phyloP scores from a whole-genome alignment of 2,888 invertebrate genomes.

The Rhogogaster chlorosoma region DNA sequence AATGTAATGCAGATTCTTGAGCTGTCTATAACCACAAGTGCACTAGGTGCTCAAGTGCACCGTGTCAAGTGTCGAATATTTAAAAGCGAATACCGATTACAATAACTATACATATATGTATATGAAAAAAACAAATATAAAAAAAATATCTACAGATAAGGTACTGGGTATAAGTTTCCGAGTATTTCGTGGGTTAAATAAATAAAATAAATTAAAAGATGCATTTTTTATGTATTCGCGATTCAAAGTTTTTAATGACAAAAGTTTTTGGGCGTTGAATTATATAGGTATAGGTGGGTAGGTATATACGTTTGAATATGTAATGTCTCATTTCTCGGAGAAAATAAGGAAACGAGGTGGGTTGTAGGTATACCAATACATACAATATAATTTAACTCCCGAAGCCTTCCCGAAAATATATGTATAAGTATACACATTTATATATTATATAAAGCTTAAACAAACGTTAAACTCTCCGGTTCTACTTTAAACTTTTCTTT shows the following conservation, averaged over 20 bases:
- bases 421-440: background rate
- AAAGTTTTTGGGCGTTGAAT: slow-evolving; percentile 29
- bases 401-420: background rate
- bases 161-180: background rate
- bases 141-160: background rate
- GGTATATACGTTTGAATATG: slow-evolving; percentile 9
- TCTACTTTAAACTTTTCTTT: slow-evolving; percentile 30
- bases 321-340: slow-evolving; percentile 23
- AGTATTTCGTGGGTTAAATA: background rate
- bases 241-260: slow-evolving; percentile 31
- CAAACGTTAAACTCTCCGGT: slow-evolving; percentile 35
- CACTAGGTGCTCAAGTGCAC: background rate
- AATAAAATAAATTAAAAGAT: slow-evolving; percentile 1
- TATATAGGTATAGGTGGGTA: background rate
- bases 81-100: background rate
- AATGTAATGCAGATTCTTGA: background rate
- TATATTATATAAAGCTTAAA: slow-evolving; percentile 23
- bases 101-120: background rate
- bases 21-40: background rate
- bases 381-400: background rate
- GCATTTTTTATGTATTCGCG: slow-evolving; percentile 20
- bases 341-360: slow-evolving; percentile 5
- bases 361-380: background rate
- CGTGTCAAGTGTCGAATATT: slow-evolving; percentile 7
- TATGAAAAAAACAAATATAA: background rate